Percentiles rank a stretch among this genome's conserved stretches.
Conservation (phyloP, 2,888 invertebrate species). For the Anarsia innoxiella region DNA sequence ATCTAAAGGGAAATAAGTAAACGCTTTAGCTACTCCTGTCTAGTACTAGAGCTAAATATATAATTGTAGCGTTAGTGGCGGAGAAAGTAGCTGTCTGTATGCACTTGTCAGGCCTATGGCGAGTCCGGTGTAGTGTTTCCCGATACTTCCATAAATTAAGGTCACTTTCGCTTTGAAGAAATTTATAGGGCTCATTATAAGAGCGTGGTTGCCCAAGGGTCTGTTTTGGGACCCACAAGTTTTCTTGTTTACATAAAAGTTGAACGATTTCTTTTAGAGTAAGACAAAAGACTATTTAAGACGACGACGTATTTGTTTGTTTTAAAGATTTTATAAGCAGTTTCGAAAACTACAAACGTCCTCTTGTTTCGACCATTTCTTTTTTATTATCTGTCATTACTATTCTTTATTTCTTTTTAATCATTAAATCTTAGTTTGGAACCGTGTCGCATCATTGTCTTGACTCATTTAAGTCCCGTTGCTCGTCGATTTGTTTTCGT, state of each 20-base stretch:
- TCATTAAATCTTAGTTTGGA: too few species aligned
- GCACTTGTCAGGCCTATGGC: conserved; percentile 13
- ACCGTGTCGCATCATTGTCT: conserved; percentile 17
- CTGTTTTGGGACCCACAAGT: too few species aligned
- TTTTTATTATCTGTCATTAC: neutral
- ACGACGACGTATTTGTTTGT: too few species aligned
- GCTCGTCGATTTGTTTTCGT: conserved; percentile 14
- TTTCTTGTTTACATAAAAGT: too few species aligned
- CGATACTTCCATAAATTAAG: conserved; percentile 29
- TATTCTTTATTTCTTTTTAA: neutral
- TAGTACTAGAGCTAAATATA: conserved; percentile 9
- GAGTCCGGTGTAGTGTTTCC: conserved; percentile 29
- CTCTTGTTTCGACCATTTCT: conserved; percentile 29
- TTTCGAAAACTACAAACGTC: too few species aligned
- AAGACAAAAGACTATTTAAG: too few species aligned
- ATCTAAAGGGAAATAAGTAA: too few species aligned
- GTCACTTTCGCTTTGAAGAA: conserved; percentile 34
- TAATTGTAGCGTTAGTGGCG: conserved; percentile 1
- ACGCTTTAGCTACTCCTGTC: too few species aligned
- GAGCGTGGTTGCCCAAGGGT: too few species aligned
- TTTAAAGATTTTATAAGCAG: too few species aligned
- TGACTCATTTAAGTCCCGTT: conserved; percentile 24
- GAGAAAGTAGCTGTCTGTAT: conserved; percentile 26
- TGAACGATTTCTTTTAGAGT: too few species aligned
- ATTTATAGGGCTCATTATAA: conserved; percentile 22